Evolutionary conservation across 2,888 invertebrate species (phyloP), one percentile per base, ranked within the genome.

Genomic region (Epistrophe grossulariae): DNA sequence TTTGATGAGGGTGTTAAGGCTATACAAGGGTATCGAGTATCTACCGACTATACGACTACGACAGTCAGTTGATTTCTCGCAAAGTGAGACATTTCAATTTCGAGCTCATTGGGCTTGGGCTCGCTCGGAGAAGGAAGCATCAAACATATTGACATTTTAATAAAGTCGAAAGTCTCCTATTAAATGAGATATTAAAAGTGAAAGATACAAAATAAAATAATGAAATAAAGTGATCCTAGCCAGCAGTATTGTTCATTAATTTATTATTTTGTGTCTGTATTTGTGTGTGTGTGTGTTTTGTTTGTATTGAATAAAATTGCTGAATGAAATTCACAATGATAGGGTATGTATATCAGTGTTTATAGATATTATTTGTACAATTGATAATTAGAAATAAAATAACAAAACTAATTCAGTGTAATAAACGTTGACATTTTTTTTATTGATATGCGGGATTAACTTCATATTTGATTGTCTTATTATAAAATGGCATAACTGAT

Each of bases 51-150:
- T n/a, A 28, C n/a, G n/a, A 28, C 28, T 6, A 13, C 17, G 70
- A 9, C 45, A 38, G 60, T 52, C 79, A 74, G 79, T 76, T 76
- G 71, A 81, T 80, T 35, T 60, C 38, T 45, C 38, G n/a, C 48
- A 24, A 77, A 79, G 77, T 66, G 38, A 84, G 72, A 77, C 81
- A 81, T 77, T 76, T 84, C 59, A 71, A 72, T 76, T 80, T 70
- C n/a, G 48, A 40, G 79, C 43, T 84, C 59, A 64, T 50, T 79
- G 79, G 45, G 45, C 73, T 52, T 24, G 9, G 57, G 57, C 17
- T 78, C 10, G 19, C n/a, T 68, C 66, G 50, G 66, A 52, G 35
- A 64, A 66, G 43, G 38, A 10, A 68, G 35, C 3, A 24, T 24
- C 72, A 45, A 45, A n/a, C 62, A 48, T 71, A 64, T 62, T 62